Evolutionary conservation across 2,797 vertebrate species (phyloP), one percentile per base, ranked within the genome.

Genomic region (Phataginus tricuspis): DNA sequence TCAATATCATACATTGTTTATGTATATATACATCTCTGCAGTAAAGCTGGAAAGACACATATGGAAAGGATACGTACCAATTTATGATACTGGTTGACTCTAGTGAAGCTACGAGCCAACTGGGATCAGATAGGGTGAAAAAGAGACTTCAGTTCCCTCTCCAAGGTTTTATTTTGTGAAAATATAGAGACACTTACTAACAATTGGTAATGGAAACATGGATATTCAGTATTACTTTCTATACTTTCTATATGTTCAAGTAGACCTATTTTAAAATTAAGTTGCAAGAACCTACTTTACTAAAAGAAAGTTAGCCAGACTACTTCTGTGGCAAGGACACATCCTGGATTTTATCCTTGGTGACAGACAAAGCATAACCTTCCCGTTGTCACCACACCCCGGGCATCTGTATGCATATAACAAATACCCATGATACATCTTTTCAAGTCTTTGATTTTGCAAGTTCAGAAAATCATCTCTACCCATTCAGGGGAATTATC

Each of bases 391-490:
- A 16, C 21, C 53, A 19, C 53, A 13, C 51, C 29, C 34, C 37
- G 3, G 1, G 16, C 29, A 11, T 59, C 27, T 57, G 4, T 51
- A 64, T 5, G 2, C 39, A 21, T 39, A 55, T 29, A 27, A 79
- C 80, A 69, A 90, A 55, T 2, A 71, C 15, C 31, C 18, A 61
- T 14, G 42, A 68, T 53, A 16, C 11, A 27, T 77, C 61, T 59
- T 27, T 21, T 77, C 6, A 71, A 71, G 23, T 9, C 79, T 45
- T 80, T 59, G 37, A 71, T 84, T 51, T 59, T 82, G 0, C 39
- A 92, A 59, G 15, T 91, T 94, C 77, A 75, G 71, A 91, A 90
- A 96, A 84, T 57, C 42, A 68, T 92, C 45, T 61, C 91, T 85
- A 74, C 9, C 12, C 55, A 34, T 34, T 82, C 78, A 85, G 51